phyloP scores from a whole-genome alignment of 2,888 invertebrate genomes.

The Zhuqinia jingwanae region DNA sequence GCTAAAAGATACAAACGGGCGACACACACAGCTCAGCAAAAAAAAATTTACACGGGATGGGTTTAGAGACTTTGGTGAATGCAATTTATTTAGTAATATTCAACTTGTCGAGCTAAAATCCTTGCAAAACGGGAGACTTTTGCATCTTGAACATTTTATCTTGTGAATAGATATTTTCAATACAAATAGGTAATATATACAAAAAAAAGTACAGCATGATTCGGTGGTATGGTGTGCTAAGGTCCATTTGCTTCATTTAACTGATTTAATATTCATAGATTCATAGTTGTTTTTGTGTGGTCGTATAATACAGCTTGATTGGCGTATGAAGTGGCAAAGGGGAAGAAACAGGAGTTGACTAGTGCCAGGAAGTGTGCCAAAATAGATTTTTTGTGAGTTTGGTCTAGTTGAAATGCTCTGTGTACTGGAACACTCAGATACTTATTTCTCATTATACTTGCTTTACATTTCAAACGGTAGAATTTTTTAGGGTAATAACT shows the following conservation, averaged over 20 bases:
- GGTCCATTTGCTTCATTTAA: conserved; percentile 12
- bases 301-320: background rate
- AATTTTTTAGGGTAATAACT: conserved; percentile 4
- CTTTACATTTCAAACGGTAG: conserved; percentile 22
- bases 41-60: conserved; percentile 27
- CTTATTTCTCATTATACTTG: background rate
- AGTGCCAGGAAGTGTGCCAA: conserved; percentile 41
- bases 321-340: conserved; percentile 13
- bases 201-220: background rate
- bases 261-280: conserved; percentile 10
- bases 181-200: background rate
- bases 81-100: conserved; percentile 38
- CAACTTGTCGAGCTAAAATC: conserved; percentile 43
- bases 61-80: conserved; percentile 17
- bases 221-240: background rate
- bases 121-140: conserved; percentile 20
- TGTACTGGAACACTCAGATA: conserved; percentile 23
- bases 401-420: conserved; percentile 28
- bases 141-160: background rate
- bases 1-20: background rate
- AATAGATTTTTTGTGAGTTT: conserved; percentile 33
- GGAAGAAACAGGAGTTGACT: conserved; percentile 32
- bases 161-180: no score
- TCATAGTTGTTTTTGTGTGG: background rate
- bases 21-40: conserved; percentile 13